A percentile compares a stretch with the other conserved stretches of the same genome.
Evolutionary conservation across 1,140 invertebrate species (phyloP).

Genomic region (Homalodisca vitripennis): DNA sequence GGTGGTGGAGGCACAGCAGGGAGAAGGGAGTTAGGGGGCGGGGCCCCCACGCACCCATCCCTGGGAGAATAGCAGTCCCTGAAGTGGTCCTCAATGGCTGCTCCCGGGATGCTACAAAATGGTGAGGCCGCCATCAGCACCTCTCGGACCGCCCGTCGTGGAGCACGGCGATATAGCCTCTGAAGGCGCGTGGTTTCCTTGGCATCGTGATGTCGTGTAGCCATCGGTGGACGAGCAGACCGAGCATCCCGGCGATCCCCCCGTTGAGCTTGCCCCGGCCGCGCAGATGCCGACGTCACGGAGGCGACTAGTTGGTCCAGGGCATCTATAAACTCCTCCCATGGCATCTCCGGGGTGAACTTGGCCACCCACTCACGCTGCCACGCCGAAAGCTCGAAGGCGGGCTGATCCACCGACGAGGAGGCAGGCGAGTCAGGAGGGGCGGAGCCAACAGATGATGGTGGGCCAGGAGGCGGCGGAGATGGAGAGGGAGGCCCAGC

Average conservation of each 20-base stretch:
- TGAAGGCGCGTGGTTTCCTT: neutral
- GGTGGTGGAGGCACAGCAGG: neutral
- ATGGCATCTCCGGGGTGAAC: neutral
- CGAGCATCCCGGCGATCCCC: no score
- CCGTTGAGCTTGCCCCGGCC: no score
- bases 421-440: neutral
- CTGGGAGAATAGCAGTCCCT: neutral
- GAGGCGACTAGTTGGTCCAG: neutral
- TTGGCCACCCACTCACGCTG: neutral
- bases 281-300: neutral
- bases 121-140: neutral
- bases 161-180: neutral
- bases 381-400: neutral
- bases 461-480: neutral
- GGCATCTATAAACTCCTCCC: neutral
- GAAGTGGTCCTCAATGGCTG: neutral
- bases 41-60: neutral
- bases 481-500: neutral
- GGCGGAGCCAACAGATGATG: neutral
- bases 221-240: neutral
- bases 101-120: neutral
- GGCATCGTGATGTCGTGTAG: neutral
- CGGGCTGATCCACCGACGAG: neutral
- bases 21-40: neutral
- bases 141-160: neutral